Conservation (phyloP, 2,888 invertebrate species). For the Mylabris sibirica region DNA sequence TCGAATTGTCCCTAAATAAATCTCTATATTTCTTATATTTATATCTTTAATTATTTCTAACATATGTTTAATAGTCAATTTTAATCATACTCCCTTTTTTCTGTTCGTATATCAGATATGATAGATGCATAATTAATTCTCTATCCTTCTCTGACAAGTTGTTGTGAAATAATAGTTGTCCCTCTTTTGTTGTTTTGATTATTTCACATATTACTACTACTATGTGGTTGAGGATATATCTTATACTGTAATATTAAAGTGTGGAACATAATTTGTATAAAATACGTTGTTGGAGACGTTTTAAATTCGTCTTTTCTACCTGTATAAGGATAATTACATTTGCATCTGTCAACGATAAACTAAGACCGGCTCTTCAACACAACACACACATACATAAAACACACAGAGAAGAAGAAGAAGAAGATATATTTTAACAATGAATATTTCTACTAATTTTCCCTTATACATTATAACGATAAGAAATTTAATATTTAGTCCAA, state of each 20-base stretch:
- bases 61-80: constrained; percentile 50
- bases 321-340: constrained; percentile 42
- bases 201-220: not conserved
- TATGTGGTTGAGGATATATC: not conserved
- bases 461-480: not conserved
- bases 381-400: not conserved
- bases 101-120: constrained; percentile 38
- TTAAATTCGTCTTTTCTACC: constrained; percentile 40
- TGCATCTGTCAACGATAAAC: constrained; percentile 45
- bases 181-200: not conserved
- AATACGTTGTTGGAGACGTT: constrained; percentile 35
- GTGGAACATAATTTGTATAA: constrained; percentile 35
- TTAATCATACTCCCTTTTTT: constrained; percentile 44
- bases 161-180: not conserved
- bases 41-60: constrained; percentile 23
- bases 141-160: not conserved
- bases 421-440: constrained; percentile 4
- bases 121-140: constrained; percentile 16
- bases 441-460: not conserved
- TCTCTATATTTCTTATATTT: not conserved
- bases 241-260: constrained; percentile 9
- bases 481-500: not conserved
- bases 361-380: constrained; percentile 14
- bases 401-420: too few species aligned
- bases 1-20: not conserved